Percentiles rank a stretch among this genome's conserved stretches.
Conservation (phyloP, 1,140 invertebrate species). For the Sarcophaga bullata region DNA sequence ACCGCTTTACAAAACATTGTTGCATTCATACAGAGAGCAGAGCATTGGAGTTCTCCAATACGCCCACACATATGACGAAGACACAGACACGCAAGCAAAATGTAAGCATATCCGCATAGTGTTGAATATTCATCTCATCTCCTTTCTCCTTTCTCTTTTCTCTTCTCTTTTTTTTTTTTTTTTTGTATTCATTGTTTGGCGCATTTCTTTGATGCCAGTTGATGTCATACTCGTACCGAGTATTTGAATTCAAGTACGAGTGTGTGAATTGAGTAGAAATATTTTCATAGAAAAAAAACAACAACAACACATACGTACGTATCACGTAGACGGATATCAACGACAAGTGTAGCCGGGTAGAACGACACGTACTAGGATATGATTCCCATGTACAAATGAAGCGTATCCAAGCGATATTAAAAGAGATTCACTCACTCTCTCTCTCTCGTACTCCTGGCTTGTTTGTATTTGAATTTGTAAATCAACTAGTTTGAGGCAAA, state of each 20-base stretch:
- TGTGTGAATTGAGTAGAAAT: background rate
- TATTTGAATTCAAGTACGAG: no score
- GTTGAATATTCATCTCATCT: background rate
- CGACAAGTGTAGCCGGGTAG: background rate
- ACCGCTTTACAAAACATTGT: conserved; percentile 28
- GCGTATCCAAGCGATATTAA: conserved; percentile 31
- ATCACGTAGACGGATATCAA: background rate
- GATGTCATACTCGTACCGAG: background rate
- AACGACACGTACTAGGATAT: background rate
- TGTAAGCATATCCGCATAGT: background rate
- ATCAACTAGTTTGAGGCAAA: no score
- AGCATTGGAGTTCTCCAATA: background rate
- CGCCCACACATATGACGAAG: no score
- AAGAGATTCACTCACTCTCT: background rate
- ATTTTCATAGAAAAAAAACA: background rate
- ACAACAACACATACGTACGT: background rate
- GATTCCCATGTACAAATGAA: conserved; percentile 29
- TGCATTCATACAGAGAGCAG: conserved; percentile 3
- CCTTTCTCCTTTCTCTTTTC: no score
- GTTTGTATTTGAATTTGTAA: no score
- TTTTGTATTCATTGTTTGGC: background rate
- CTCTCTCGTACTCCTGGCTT: no score
- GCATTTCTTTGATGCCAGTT: background rate
- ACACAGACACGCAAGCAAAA: background rate
- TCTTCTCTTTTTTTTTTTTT: no score